phyloP scores from a whole-genome alignment of 53 echinoderm and acorn worm species.

The Zoroaster sp. region DNA sequence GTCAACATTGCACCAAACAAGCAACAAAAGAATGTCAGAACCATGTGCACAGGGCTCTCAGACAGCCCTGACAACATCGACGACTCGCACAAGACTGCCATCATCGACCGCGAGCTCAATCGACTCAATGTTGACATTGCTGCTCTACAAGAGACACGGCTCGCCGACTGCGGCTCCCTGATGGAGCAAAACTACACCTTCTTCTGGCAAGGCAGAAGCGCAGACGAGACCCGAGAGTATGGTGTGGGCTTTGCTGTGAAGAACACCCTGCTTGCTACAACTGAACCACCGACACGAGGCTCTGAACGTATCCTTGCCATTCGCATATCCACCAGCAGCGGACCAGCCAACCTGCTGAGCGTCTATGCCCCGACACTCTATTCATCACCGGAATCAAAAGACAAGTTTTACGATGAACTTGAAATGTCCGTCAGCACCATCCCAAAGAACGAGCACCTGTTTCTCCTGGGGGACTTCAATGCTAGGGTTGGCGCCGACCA shows the following conservation, averaged over 20 bases:
- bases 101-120: background rate
- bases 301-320: too few species aligned
- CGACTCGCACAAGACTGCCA: slow-evolving; percentile 23
- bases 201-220: slow-evolving; percentile 13
- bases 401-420: slow-evolving; percentile 48
- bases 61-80: slow-evolving; percentile 9
- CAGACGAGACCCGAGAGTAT: background rate
- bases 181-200: slow-evolving; percentile 35
- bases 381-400: background rate
- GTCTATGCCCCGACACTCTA: slow-evolving; percentile 48
- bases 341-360: slow-evolving; percentile 28
- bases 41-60: background rate
- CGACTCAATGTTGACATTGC: slow-evolving; percentile 41
- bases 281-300: background rate
- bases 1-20: background rate
- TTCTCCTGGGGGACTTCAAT: too few species aligned
- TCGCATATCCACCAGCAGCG: slow-evolving; percentile 10
- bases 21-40: slow-evolving; percentile 7
- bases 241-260: slow-evolving; percentile 20
- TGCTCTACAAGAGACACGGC: slow-evolving; percentile 37
- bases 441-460: too few species aligned
- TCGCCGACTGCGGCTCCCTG: background rate
- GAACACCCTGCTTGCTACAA: slow-evolving; percentile 12
- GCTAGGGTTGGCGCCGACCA: too few species aligned
- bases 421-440: too few species aligned